Evolutionary conservation across 1,140 invertebrate genomes (phyloP).

Genomic region (Heterodera schachtii): DNA sequence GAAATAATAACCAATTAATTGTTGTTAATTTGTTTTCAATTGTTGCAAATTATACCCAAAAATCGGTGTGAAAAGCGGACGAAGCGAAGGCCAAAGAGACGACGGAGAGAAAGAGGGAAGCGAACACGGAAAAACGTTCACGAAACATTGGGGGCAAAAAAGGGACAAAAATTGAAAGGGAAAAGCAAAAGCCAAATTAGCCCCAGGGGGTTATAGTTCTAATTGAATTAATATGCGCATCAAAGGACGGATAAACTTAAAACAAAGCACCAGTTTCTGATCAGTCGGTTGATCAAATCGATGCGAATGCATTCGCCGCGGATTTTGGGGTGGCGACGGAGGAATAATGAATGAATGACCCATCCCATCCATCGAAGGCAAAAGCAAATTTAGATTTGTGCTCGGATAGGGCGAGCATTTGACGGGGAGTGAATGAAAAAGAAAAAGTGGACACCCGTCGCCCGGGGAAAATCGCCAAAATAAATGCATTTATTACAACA

Average conservation of each 20-base stretch:
- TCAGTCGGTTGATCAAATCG: not conserved
- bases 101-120: constrained; percentile 10
- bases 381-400: not conserved
- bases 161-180: not conserved
- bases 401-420: not conserved
- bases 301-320: not conserved
- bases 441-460: too few relatives aligned
- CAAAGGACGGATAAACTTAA: too few relatives aligned
- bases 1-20: not conserved
- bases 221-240: too few relatives aligned
- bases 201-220: too few relatives aligned
- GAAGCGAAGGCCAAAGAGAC: constrained; percentile 30
- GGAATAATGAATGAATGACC: not conserved
- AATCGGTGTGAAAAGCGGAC: constrained; percentile 46
- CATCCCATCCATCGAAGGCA: too few relatives aligned
- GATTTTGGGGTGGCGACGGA: too few relatives aligned
- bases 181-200: too few relatives aligned
- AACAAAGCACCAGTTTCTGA: too few relatives aligned
- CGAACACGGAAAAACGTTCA: constrained; percentile 7
- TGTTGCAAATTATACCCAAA: constrained; percentile 33
- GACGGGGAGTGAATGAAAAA: not conserved
- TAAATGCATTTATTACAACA: too few relatives aligned
- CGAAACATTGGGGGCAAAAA: not conserved
- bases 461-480: too few relatives aligned
- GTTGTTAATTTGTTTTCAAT: constrained; percentile 4